Evolutionary conservation across 2,888 invertebrate genomes (phyloP).

Genomic region (Ophraella communa): DNA sequence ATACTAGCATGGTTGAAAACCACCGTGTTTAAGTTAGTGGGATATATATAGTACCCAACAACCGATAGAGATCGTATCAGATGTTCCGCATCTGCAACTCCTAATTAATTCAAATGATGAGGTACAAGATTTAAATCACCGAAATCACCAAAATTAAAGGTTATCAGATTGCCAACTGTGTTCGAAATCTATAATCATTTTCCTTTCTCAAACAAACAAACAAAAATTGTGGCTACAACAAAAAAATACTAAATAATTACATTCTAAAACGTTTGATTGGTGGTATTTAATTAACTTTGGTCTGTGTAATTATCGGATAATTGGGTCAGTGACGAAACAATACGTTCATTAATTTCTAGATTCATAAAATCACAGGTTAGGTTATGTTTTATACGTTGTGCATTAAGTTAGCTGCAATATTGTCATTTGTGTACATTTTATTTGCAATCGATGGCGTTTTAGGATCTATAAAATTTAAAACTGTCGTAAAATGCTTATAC

Average conservation of each 20-base stretch:
- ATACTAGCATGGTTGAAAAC: background rate
- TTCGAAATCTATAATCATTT: constrained; percentile 24
- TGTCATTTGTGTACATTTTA: no score
- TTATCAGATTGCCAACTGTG: constrained; percentile 27
- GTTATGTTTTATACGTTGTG: no score
- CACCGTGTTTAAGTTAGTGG: constrained; percentile 7
- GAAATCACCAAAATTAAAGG: constrained; percentile 28
- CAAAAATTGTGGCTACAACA: constrained; percentile 21
- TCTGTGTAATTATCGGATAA: constrained; percentile 22
- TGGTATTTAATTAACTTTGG: constrained; percentile 10
- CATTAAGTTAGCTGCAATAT: no score
- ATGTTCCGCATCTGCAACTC: constrained; percentile 28
- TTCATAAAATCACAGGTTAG: no score
- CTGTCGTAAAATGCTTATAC: background rate
- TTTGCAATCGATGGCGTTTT: background rate
- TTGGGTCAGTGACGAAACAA: background rate
- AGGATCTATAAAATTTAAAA: background rate
- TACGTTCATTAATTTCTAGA: no score
- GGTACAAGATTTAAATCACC: constrained; percentile 27
- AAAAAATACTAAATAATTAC: constrained; percentile 9
- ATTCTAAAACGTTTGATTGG: constrained; percentile 15
- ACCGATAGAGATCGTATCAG: constrained; percentile 13
- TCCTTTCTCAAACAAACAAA: constrained; percentile 28
- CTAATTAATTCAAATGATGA: constrained; percentile 29
- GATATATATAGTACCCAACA: constrained; percentile 8